Percentiles rank a stretch among this genome's conserved stretches.
These are phyloP conservation scores for Arremon brunneinucha DNA, from an alignment of 2,797 vertebrate species.

Conservation along the genomic window DNA sequence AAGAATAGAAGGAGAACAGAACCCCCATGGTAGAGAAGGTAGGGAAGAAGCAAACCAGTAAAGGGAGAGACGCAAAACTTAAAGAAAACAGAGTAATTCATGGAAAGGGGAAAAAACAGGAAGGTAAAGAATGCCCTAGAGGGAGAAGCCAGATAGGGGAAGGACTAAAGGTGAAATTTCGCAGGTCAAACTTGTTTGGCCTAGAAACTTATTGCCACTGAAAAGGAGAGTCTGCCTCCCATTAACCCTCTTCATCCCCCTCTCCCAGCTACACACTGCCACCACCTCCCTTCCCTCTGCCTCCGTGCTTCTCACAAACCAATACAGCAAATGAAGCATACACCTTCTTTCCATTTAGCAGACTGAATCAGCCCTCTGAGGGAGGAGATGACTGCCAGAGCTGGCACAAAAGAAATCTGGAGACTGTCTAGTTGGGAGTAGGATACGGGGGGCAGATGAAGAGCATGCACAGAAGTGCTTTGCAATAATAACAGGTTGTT, in stretches of 20 bases:
- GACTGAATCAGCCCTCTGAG: neutral
- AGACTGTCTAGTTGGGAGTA: neutral
- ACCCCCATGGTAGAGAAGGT: neutral
- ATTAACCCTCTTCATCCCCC: neutral
- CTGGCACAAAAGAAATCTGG: neutral
- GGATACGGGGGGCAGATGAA: neutral
- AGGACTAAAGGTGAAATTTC: neutral
- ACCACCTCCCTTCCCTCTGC: neutral
- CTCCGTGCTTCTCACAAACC: neutral
- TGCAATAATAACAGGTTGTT: neutral
- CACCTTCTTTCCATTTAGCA: neutral
- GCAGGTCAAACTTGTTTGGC: neutral
- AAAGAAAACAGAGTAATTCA: neutral
- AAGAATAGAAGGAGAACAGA: neutral
- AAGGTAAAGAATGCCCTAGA: neutral
- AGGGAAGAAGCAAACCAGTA: neutral
- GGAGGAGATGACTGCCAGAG: neutral
- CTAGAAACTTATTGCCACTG: neutral
- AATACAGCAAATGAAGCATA: neutral
- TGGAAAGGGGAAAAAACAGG: neutral
- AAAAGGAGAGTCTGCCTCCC: neutral
- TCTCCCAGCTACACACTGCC: accelerated
- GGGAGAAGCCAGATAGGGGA: neutral
- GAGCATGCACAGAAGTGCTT: neutral
- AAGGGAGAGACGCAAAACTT: neutral